phyloP scores from a whole-genome alignment of 2,797 vertebrate genomes.

The Brachyalestes nurse region DNA sequence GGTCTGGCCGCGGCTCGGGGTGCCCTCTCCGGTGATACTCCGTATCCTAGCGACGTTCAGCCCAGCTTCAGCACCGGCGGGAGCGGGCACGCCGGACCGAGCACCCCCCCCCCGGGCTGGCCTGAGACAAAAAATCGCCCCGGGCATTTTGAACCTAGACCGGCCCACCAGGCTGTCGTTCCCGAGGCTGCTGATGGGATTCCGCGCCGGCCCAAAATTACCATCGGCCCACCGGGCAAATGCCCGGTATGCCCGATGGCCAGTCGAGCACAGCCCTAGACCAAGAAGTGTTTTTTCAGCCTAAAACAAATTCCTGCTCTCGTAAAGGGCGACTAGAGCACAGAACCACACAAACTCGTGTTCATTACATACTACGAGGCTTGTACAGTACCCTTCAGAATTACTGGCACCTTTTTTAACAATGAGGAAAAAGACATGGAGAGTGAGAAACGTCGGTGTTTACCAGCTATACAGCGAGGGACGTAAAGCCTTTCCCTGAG shows the following conservation, averaged over 20 bases:
- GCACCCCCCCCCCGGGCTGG: too few relatives aligned
- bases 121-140: too few relatives aligned
- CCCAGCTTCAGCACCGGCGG: conserved; percentile 35
- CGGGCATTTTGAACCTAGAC: too few relatives aligned
- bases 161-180: too few relatives aligned
- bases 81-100: neutral
- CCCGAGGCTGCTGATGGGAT: too few relatives aligned
- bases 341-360: neutral
- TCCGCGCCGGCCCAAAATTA: too few relatives aligned
- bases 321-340: neutral
- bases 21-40: conserved; percentile 39
- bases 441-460: too few relatives aligned
- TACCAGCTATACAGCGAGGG: too few relatives aligned
- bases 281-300: neutral
- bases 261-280: too few relatives aligned
- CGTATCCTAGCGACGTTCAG: conserved; percentile 58
- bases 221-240: too few relatives aligned
- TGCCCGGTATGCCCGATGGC: too few relatives aligned
- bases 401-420: neutral
- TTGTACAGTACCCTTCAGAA: neutral
- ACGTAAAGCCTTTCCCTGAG: too few relatives aligned
- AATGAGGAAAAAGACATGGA: neutral
- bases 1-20: conserved; percentile 25
- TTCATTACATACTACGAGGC: neutral
- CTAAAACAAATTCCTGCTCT: neutral